Percentiles rank a stretch among this genome's conserved stretches.
These are phyloP conservation scores for Chymomyza costata DNA, from an alignment of 1,140 invertebrate genomes.

Conservation along the genomic window DNA sequence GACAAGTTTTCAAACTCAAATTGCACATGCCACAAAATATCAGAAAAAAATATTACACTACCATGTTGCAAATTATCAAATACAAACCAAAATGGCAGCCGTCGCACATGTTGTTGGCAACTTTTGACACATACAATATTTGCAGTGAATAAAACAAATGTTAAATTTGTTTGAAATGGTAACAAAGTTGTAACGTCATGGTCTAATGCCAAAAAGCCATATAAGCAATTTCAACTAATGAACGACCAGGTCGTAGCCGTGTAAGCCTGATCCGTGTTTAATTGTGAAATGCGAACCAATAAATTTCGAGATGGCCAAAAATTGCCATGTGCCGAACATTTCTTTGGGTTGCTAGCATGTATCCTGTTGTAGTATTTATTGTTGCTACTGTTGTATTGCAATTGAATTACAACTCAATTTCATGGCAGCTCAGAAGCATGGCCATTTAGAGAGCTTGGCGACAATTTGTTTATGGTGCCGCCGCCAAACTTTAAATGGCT, in stretches of 20 bases:
- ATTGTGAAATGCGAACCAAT: slow-evolving; percentile 66
- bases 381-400: slow-evolving; percentile 19
- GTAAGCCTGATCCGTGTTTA: slow-evolving; percentile 42
- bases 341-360: not conserved
- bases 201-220: no score
- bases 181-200: slow-evolving; percentile 41
- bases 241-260: no score
- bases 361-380: not conserved
- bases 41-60: no score
- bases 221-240: slow-evolving; percentile 44
- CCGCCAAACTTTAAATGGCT: slow-evolving; percentile 61
- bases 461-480: slow-evolving; percentile 73
- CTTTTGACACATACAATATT: no score
- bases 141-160: slow-evolving; percentile 63
- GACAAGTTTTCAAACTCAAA: no score
- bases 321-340: slow-evolving; percentile 18
- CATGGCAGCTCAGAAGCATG: slow-evolving; percentile 31
- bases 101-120: no score
- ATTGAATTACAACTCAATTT: slow-evolving; percentile 73
- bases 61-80: no score
- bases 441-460: slow-evolving; percentile 65
- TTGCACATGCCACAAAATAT: no score
- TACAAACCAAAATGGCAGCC: no score
- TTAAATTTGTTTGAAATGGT: slow-evolving; percentile 66
- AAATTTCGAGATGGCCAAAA: slow-evolving; percentile 70